Evolutionary conservation across 2,113 vertebrate genomes (phyloP), one percentile per base, ranked within the genome.

Genomic region (Eupsittula cactorum): DNA sequence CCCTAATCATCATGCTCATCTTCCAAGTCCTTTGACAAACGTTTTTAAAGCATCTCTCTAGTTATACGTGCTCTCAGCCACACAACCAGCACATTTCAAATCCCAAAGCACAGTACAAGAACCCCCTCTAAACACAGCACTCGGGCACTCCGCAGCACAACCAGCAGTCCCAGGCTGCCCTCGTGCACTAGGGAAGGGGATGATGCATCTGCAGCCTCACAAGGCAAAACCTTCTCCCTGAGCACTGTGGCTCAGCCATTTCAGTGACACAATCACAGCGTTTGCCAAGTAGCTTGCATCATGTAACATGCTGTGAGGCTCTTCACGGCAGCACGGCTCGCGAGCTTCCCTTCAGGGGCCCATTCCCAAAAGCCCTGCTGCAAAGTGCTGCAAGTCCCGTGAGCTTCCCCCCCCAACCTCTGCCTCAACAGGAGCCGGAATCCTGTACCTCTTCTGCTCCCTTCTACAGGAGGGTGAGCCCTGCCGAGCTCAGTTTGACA

Each of bases 261-360:
- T 81, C 86, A 93, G 94, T 89, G 91, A 96, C 93, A 96, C 90
- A 97, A 21, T 93, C 89, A 73, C 70, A 88, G 92, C 67, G 5
- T 79, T 84, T 96, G 70, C 85, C 88, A 93, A 92, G 93, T 46
- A 82, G 87, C 92, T 97, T 95, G 96, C 96, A 89, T 92, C 92
- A 84, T 57, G 42, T 91, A 94, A 95, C 55, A 65, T 0, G 90
- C 28, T 88, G 74, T 21, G 93, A 80, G 93, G 85, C 95, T 96
- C 94, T 96, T 90, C 82, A 80, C 18, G 3, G 81, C 88, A 90
- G 6, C 49, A 12, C 5, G 1, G 62, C 90, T 95, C 19, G 0
- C 24, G 13, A 49, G 88, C 88, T 93, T 90, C 84, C 86, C 76
- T 90, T 91, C 7, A 2, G 95, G 74, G 91, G 71, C 86, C 83